Evolutionary conservation across 2,113 vertebrate genomes (phyloP).

Genomic region (Gallinago paraguaiae): DNA sequence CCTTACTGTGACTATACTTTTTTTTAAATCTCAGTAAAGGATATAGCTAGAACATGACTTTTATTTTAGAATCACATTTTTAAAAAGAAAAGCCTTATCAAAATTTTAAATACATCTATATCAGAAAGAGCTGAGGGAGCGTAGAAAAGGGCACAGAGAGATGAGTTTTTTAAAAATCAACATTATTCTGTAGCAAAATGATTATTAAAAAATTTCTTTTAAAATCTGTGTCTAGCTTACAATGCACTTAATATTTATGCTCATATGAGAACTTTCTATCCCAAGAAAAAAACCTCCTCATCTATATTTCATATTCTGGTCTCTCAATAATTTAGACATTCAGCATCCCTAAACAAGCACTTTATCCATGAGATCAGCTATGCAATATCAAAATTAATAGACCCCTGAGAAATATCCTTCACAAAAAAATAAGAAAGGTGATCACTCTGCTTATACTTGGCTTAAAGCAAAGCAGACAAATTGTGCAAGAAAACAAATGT

Average conservation of each 20-base stretch:
- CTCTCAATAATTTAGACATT: slow-evolving; percentile 59
- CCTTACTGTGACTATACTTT: background rate
- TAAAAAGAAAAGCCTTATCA: background rate
- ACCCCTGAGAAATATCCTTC: background rate
- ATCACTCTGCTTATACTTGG: background rate
- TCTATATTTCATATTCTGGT: background rate
- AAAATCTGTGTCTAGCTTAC: background rate
- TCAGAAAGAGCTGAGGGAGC: background rate
- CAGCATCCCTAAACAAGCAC: slow-evolving; percentile 48
- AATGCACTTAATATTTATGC: background rate
- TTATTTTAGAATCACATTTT: background rate
- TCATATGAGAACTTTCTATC: background rate
- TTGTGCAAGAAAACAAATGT: background rate
- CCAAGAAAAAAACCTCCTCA: background rate
- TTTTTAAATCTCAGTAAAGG: background rate
- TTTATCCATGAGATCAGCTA: slow-evolving; percentile 53
- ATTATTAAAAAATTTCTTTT: background rate
- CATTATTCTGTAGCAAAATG: background rate
- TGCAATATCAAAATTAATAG: slow-evolving; percentile 51
- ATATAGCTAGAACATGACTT: background rate
- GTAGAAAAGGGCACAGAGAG: background rate
- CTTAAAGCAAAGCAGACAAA: slow-evolving; percentile 28
- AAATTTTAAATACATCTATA: background rate
- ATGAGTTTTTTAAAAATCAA: background rate
- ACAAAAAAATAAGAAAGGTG: background rate